Percentiles rank a stretch among this genome's conserved stretches.
phyloP scores from a whole-genome alignment of 2,797 vertebrate species.

The Cryptoblepharus egeriae region DNA sequence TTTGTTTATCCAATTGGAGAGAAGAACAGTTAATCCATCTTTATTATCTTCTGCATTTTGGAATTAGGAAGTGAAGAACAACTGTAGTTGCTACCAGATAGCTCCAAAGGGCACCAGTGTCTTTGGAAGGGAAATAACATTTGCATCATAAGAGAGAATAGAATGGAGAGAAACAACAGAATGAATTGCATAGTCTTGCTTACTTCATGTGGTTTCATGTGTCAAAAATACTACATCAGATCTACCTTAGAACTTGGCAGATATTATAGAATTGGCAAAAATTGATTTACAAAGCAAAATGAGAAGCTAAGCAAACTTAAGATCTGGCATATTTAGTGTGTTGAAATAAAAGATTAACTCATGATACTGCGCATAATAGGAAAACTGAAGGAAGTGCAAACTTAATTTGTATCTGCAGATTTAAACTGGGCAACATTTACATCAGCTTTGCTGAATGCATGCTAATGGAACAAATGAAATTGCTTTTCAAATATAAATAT shows the following conservation, averaged over 20 bases:
- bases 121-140: slow-evolving; percentile 9
- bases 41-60: not conserved
- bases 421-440: not conserved
- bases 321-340: not conserved
- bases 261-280: not conserved
- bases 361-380: not conserved
- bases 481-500: not conserved
- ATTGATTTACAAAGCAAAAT: slow-evolving; percentile 10
- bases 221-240: slow-evolving; percentile 14
- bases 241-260: not conserved
- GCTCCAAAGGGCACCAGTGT: slow-evolving; percentile 1
- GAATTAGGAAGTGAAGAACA: not conserved
- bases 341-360: slow-evolving; percentile 26
- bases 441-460: not conserved
- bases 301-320: slow-evolving; percentile 19
- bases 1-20: not conserved
- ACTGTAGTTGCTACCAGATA: not conserved
- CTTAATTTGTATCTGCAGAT: slow-evolving; percentile 10
- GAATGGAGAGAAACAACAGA: not conserved
- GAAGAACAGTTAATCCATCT: not conserved
- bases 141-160: not conserved
- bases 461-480: slow-evolving; percentile 3
- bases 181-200: not conserved
- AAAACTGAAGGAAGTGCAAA: slow-evolving; percentile 12
- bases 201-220: slow-evolving; percentile 2